phyloP scores from a whole-genome alignment of 2,113 vertebrate genomes.

The Mesocricetus auratus region DNA sequence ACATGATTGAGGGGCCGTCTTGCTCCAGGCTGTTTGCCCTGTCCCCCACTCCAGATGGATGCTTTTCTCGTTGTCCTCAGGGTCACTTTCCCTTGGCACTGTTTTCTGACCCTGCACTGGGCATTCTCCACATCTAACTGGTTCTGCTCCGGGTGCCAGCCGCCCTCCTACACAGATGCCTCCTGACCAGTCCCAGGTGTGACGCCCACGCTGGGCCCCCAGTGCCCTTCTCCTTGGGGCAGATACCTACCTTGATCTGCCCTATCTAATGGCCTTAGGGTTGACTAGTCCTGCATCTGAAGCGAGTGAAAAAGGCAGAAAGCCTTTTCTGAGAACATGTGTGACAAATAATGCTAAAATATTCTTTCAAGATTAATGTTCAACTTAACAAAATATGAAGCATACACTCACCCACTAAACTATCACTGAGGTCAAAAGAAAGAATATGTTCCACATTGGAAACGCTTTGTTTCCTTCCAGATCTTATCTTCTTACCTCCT shows the following conservation, averaged over 20 bases:
- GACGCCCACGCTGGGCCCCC: not conserved
- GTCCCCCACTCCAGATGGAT: not conserved
- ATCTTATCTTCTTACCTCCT: not conserved
- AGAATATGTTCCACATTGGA: not conserved
- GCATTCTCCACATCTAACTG: not conserved
- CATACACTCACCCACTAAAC: not conserved
- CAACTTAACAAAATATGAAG: not conserved
- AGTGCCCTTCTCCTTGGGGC: not conserved
- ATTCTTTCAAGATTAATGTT: not conserved
- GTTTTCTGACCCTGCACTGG: not conserved
- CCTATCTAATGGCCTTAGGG: not conserved
- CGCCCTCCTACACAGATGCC: not conserved
- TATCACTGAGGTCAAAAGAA: not conserved
- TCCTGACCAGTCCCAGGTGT: not conserved
- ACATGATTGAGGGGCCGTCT: rapidly evolving
- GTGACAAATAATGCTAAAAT: not conserved
- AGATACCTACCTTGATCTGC: not conserved
- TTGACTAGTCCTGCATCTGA: not conserved
- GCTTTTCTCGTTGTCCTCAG: not conserved
- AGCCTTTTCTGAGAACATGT: not conserved
- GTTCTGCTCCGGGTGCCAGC: not conserved
- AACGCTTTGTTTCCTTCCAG: not conserved
- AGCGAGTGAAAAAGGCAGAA: not conserved
- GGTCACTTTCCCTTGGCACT: not conserved
- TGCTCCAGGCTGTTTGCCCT: not conserved